Base-by-base conservation (phyloP, 2,888 invertebrate genomes). In the Euproctis similis region DNA sequence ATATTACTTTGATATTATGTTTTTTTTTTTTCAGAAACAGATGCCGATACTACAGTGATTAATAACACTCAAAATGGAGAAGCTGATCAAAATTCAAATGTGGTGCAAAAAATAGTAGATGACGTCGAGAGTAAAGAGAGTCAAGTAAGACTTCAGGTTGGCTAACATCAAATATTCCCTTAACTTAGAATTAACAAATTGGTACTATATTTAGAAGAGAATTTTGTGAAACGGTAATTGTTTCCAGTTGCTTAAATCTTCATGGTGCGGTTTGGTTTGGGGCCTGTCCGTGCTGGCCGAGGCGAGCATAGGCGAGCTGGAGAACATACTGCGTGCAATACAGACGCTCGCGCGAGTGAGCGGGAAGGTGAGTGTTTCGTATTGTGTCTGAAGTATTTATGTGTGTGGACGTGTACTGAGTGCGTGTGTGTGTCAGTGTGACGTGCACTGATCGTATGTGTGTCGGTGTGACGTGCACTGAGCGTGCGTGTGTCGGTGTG, bases 221-320 rank as follows among this genome's bases (percentile, higher is more conserved):
- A 7, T 12, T 28, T 18, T 9, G n/a, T 8, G n/a, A 18, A n/a
- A n/a, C n/a, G n/a, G n/a, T n/a, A n/a, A n/a, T n/a, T n/a, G n/a
- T n/a, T 19, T 22, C 13, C 92, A 97, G 81, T 73, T 98, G 12
- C 89, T 98, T 14, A 94, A 93, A 53, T 97, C 97, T 0, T 96
- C 96, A 42, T 98, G 98, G 97, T 95, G 96, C 65, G 97, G 97
- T 1, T 82, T 98, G 24, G 86, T 98, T 17, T 95, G 96, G 53
- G 97, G 97, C 1, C 80, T 98, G 38, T 94, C 95, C 33, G 92
- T 97, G 2, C 74, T 98, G 24, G 91, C 98, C 1, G 98, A 98
- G 70, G 96, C 97, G 2, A 96, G 97, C 51, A 94, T 96, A 8
- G 98, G 98, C 45, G 98, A 99, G 72, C 88, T 92, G 10, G 98